These are phyloP conservation scores for Strigamia transsilvanica DNA, from an alignment of 2,888 invertebrate genomes.

Conservation along the genomic window DNA sequence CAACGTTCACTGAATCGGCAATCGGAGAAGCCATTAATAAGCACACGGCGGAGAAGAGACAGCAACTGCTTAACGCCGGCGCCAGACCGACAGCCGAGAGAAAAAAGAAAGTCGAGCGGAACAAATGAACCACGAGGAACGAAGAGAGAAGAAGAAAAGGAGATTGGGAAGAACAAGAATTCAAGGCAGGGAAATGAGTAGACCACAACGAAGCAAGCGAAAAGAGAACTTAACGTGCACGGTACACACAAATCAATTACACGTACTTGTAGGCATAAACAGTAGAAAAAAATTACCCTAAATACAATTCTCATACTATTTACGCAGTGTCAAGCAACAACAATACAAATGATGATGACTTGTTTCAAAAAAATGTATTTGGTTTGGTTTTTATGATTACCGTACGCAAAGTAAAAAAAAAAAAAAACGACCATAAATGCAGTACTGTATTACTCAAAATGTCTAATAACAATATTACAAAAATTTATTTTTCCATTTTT, in stretches of 20 bases:
- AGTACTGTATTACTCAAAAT: too few species aligned
- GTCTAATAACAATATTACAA: too few species aligned
- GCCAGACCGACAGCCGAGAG: conserved; percentile 48
- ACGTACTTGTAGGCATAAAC: not conserved
- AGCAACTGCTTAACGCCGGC: conserved; percentile 49
- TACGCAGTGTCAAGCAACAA: too few species aligned
- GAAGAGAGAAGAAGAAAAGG: conserved; percentile 28
- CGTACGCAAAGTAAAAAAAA: too few species aligned
- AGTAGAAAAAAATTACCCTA: too few species aligned
- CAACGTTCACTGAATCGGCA: conserved; percentile 36
- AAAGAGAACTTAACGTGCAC: not conserved
- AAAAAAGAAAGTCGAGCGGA: conserved; percentile 46
- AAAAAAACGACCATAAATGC: too few species aligned
- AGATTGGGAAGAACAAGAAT: conserved; percentile 49
- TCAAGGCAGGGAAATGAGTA: conserved; percentile 44
- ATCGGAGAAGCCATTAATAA: conserved; percentile 49
- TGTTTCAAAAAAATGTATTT: too few species aligned
- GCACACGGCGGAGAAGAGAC: conserved; percentile 46
- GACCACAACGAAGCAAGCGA: conserved; percentile 14
- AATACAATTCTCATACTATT: too few species aligned
- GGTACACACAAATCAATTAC: not conserved
- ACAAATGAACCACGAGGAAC: conserved; percentile 39
- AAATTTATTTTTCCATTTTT: too few species aligned
- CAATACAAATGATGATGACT: too few species aligned
- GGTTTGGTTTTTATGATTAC: too few species aligned